Percentiles rank a stretch among this genome's conserved stretches.
Conservation (phyloP, 2,888 invertebrate genomes). For the Tinea trinotella region DNA sequence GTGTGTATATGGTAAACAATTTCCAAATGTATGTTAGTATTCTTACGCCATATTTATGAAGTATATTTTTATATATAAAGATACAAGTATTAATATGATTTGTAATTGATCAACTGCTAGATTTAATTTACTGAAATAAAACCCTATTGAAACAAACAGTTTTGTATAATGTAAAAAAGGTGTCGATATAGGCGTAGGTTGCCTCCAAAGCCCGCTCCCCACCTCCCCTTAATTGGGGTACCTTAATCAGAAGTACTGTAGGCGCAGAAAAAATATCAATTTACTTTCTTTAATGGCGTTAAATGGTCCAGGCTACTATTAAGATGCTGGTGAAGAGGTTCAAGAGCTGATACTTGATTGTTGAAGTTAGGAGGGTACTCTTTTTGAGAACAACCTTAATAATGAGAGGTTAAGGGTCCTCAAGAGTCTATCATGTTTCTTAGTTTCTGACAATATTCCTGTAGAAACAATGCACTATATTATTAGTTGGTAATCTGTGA, state of each 20-base stretch:
- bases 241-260: neutral
- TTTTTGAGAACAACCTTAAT: conserved; percentile 52
- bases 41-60: too few relatives aligned
- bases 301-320: conserved; percentile 43
- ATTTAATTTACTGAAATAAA: too few relatives aligned
- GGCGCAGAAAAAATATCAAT: conserved; percentile 20
- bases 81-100: too few relatives aligned
- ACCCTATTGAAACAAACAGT: too few relatives aligned
- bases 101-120: too few relatives aligned
- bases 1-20: neutral
- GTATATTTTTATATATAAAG: too few relatives aligned
- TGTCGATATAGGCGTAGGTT: neutral
- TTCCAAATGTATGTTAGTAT: neutral
- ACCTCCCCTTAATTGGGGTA: neutral
- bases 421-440: neutral
- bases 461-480: too few relatives aligned
- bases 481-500: too few relatives aligned
- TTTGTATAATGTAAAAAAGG: too few relatives aligned
- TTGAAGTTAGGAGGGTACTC: conserved; percentile 14
- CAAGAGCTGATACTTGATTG: conserved; percentile 56
- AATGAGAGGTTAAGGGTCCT: conserved; percentile 38
- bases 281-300: conserved; percentile 25
- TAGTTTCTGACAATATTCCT: neutral
- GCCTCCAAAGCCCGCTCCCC: neutral
- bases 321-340: conserved; percentile 41